Evolutionary conservation across 2,888 invertebrate genomes (phyloP).

Genomic region (Tanaodytes sp.): DNA sequence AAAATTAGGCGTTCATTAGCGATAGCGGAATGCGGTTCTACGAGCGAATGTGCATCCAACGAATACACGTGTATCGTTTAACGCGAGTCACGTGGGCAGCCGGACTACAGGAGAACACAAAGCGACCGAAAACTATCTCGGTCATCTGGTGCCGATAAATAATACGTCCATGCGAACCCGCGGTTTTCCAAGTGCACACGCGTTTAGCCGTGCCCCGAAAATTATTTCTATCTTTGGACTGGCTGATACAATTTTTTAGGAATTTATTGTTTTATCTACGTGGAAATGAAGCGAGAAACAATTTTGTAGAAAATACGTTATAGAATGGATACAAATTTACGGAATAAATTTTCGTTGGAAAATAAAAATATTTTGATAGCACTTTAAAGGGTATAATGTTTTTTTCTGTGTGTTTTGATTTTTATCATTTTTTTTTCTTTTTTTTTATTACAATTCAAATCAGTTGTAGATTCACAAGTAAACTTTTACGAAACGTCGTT

Average conservation of each 20-base stretch:
- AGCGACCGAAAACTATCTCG: constrained; percentile 20
- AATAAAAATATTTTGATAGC: no score
- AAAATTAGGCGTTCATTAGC: constrained; percentile 42
- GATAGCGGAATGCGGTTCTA: constrained; percentile 37
- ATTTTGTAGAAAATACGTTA: no score
- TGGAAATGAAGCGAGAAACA: background rate
- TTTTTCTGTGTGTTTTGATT: no score
- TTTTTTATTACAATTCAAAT: no score
- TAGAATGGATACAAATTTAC: no score
- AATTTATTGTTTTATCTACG: background rate
- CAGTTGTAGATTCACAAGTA: no score
- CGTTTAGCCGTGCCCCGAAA: constrained; percentile 21
- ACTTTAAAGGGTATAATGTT: no score
- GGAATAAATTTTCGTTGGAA: no score
- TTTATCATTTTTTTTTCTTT: no score
- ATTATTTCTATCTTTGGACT: constrained; percentile 12
- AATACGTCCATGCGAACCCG: constrained; percentile 22
- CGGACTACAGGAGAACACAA: constrained; percentile 54
- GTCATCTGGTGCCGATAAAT: constrained; percentile 39
- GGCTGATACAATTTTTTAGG: no score
- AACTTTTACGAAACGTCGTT: no score
- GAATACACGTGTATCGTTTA: constrained; percentile 49
- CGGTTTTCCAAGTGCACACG: constrained; percentile 2
- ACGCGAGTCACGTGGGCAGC: constrained; percentile 61
- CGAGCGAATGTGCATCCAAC: constrained; percentile 9